phyloP scores from a whole-genome alignment of 2,888 invertebrate species.

The Papilio protenor region DNA sequence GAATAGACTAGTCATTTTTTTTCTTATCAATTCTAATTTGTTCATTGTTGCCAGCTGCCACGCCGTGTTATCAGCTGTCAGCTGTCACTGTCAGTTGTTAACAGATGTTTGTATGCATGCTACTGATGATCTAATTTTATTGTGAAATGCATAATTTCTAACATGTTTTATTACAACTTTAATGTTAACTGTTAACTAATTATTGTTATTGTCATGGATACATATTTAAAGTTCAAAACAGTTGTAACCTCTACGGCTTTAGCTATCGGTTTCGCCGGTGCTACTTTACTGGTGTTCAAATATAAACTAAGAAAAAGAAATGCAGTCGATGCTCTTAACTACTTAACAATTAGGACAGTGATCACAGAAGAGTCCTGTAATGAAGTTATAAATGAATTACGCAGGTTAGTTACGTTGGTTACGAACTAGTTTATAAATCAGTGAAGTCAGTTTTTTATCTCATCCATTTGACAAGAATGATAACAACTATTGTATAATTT shows the following conservation, averaged over 20 bases:
- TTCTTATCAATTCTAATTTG: background rate
- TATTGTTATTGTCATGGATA: conserved; percentile 50
- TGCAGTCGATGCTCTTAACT: conserved; percentile 61
- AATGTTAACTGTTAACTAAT: background rate
- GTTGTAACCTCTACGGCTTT: conserved; percentile 57
- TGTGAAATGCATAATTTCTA: background rate
- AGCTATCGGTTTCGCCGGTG: conserved; percentile 58
- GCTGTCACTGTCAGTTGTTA: background rate
- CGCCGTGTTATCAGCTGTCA: background rate
- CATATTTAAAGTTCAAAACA: conserved; percentile 53
- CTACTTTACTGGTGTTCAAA: conserved; percentile 56
- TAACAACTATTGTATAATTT: background rate
- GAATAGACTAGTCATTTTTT: background rate
- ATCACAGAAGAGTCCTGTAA: conserved; percentile 61
- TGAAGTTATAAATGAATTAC: conserved; percentile 61
- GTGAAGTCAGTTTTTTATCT: background rate
- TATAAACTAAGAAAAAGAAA: conserved; percentile 50
- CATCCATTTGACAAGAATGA: too few species aligned
- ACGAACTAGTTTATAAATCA: conserved; percentile 36
- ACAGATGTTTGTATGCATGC: background rate
- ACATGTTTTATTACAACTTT: background rate
- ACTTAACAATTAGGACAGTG: conserved; percentile 63
- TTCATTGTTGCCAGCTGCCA: background rate
- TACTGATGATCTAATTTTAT: background rate
- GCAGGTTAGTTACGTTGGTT: too few species aligned